Evolutionary conservation across 2,888 invertebrate species (phyloP).

Genomic region (Tenthredo amoena): DNA sequence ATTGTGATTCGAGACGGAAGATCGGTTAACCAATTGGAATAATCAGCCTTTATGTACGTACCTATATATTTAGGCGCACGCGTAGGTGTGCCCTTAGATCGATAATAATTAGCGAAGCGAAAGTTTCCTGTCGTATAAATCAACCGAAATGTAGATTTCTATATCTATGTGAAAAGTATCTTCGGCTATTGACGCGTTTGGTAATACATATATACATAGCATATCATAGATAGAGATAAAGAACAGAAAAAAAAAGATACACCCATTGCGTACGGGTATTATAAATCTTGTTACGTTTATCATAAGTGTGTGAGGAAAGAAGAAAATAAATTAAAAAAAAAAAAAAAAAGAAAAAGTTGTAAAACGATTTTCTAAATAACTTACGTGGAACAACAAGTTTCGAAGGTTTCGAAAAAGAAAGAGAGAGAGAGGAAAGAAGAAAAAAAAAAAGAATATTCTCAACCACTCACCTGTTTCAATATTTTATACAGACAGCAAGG

Average conservation of each 20-base stretch:
- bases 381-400: constrained; percentile 24
- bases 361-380: background rate
- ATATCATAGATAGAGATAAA: too few species aligned
- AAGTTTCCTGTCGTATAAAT: background rate
- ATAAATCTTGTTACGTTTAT: background rate
- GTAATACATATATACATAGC: too few species aligned
- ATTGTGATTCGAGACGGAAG: background rate
- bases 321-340: background rate
- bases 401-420: background rate
- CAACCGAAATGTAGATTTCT: background rate
- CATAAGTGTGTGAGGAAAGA: background rate
- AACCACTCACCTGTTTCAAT: constrained; percentile 42
- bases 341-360: background rate
- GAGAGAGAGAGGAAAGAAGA: background rate
- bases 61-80: background rate
- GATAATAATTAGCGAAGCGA: background rate
- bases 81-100: background rate
- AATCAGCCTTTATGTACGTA: background rate
- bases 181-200: too few species aligned
- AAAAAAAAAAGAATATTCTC: background rate
- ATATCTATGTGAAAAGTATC: too few species aligned
- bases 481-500: constrained; percentile 35
- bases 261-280: background rate
- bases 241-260: too few species aligned
- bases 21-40: background rate